Conservation (phyloP, 2,888 invertebrate species). For the Steinernema carpocapsae region DNA sequence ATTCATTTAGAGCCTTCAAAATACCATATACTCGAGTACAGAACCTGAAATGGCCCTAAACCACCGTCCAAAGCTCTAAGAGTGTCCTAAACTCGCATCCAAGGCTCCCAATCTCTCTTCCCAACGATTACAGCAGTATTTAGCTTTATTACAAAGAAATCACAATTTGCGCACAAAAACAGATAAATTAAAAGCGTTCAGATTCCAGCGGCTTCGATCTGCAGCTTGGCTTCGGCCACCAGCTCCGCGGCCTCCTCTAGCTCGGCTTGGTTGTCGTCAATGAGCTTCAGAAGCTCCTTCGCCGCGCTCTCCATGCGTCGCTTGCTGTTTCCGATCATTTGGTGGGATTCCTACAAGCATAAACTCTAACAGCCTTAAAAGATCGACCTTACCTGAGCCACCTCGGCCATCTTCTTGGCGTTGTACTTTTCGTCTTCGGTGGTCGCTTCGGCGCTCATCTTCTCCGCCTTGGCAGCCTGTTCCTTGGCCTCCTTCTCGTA, state of each 20-base stretch:
- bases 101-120: too few relatives aligned
- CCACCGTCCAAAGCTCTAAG: too few relatives aligned
- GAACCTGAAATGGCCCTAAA: too few relatives aligned
- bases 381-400: conserved; percentile 36
- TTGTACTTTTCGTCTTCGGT: conserved; percentile 40
- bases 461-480: conserved; percentile 41
- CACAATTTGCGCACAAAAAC: too few relatives aligned
- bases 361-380: not conserved
- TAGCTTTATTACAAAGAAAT: too few relatives aligned
- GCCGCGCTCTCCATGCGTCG: conserved; percentile 33
- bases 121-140: too few relatives aligned
- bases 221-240: not conserved
- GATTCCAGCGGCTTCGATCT: not conserved
- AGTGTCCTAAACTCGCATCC: too few relatives aligned
- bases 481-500: conserved; percentile 46
- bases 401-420: conserved; percentile 42
- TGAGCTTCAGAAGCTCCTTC: conserved; percentile 35
- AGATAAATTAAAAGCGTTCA: too few relatives aligned
- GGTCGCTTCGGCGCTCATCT: conserved; percentile 39
- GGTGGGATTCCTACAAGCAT: conserved; percentile 33
- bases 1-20: too few relatives aligned
- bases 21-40: too few relatives aligned
- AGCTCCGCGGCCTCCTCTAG: not conserved
- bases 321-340: conserved; percentile 43
- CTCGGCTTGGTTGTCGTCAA: not conserved